Conservation (phyloP, 2,888 invertebrate genomes). For the Steinernema hermaphroditum region DNA sequence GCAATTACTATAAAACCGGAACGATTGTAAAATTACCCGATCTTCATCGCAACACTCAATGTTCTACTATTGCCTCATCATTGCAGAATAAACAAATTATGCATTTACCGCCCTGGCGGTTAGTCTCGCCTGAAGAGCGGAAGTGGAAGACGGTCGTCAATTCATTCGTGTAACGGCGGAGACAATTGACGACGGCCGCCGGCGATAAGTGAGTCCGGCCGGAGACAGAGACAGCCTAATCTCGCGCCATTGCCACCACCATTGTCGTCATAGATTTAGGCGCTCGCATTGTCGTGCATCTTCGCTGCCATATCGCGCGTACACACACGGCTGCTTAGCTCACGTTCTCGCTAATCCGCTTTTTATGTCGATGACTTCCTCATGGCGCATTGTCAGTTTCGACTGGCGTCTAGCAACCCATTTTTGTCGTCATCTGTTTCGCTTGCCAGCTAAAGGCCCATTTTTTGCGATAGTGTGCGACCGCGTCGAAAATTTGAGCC, state of each 20-base stretch:
- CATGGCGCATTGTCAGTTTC: too few species aligned
- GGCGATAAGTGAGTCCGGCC: background rate
- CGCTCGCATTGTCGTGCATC: background rate
- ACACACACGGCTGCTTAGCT: too few species aligned
- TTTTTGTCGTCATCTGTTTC: too few species aligned
- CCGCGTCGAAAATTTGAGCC: too few species aligned
- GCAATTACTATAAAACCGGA: too few species aligned
- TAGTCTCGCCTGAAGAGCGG: background rate
- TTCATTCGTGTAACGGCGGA: conserved; percentile 13
- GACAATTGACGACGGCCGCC: conserved; percentile 2
- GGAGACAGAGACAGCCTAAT: background rate
- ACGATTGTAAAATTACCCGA: too few species aligned
- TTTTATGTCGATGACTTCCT: too few species aligned
- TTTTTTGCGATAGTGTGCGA: too few species aligned
- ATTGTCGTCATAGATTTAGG: conserved; percentile 3
- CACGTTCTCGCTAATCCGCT: background rate
- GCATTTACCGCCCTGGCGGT: conserved; percentile 3
- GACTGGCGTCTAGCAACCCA: too few species aligned
- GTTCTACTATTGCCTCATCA: background rate
- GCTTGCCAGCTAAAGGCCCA: too few species aligned
- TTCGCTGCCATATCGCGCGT: background rate
- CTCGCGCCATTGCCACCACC: conserved; percentile 1
- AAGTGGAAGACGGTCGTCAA: background rate
- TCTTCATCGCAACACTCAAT: too few species aligned
- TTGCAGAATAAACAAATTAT: conserved; percentile 14